Evolutionary conservation across 2,113 vertebrate species (phyloP).

Genomic region (Zosterops pallidus): DNA sequence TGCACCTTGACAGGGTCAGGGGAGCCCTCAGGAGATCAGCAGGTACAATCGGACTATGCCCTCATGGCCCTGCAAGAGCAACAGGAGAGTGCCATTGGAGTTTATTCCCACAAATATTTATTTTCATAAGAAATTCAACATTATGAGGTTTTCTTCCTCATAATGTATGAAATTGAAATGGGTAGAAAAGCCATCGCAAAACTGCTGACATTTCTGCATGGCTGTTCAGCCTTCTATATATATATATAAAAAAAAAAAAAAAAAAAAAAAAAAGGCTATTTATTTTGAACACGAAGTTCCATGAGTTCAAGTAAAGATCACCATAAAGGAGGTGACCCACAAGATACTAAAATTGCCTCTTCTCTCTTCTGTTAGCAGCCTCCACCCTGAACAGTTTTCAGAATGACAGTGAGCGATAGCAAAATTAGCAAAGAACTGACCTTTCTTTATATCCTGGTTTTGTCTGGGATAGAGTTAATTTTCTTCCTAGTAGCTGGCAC

Average conservation of each 20-base stretch:
- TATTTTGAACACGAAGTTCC: conserved; percentile 51
- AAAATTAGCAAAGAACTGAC: conserved; percentile 21
- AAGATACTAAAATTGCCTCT: conserved; percentile 20
- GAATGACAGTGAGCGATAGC: not conserved
- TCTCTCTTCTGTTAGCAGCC: conserved; percentile 30
- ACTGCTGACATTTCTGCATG: conserved; percentile 37
- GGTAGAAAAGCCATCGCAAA: conserved; percentile 9
- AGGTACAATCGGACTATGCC: not conserved
- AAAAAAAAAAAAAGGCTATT: not conserved
- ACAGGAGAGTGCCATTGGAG: accelerated
- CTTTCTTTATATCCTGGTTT: not conserved
- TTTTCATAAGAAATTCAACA: not conserved
- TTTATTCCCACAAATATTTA: not conserved
- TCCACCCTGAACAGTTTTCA: not conserved
- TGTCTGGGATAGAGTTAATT: not conserved
- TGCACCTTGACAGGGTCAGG: accelerated
- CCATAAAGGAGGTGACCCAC: conserved; percentile 46
- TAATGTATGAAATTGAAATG: not conserved
- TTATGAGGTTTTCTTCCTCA: not conserved
- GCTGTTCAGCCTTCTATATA: conserved; percentile 7
- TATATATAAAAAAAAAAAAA: not conserved
- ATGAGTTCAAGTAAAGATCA: conserved; percentile 44
- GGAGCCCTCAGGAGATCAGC: accelerated
- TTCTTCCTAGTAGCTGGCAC: not conserved
- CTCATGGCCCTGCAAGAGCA: not conserved